phyloP scores from a whole-genome alignment of 2,888 invertebrate genomes.

The Pelosia muscerda region DNA sequence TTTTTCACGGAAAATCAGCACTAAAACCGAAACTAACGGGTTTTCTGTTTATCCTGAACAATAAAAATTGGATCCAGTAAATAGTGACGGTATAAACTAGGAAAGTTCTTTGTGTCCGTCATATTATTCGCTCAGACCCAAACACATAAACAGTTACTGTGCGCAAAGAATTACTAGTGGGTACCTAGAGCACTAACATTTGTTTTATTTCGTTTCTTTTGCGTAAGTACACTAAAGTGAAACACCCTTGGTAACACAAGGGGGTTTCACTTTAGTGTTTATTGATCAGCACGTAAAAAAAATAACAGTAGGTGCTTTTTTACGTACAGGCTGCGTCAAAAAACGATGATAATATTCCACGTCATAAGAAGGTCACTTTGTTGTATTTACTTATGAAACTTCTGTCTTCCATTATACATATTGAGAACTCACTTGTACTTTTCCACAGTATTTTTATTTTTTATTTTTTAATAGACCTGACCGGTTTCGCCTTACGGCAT shows the following conservation, averaged over 20 bases:
- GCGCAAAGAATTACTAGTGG: conserved; percentile 8
- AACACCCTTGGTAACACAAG: neutral
- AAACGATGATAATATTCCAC: too few species aligned
- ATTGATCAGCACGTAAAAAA: neutral
- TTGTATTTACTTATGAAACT: too few species aligned
- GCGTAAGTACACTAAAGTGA: neutral
- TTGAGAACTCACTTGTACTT: too few species aligned
- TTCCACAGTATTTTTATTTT: too few species aligned
- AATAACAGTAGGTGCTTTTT: neutral
- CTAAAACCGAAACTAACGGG: conserved; percentile 27
- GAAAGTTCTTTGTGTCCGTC: conserved; percentile 12
- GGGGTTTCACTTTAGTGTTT: too few species aligned
- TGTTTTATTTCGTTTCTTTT: conserved; percentile 7
- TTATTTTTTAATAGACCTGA: too few species aligned
- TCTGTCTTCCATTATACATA: too few species aligned
- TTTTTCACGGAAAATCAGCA: conserved; percentile 25
- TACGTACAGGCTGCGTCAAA: neutral
- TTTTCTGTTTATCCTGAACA: conserved; percentile 25
- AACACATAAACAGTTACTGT: conserved; percentile 4
- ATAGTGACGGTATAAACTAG: conserved; percentile 13
- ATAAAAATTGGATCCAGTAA: conserved; percentile 26
- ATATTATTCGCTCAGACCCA: conserved; percentile 9
- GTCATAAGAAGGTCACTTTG: too few species aligned
- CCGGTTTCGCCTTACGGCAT: too few species aligned
- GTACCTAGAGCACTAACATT: conserved; percentile 9